These are phyloP conservation scores for Troglohyphantes excavatus DNA, from an alignment of 2,888 invertebrate species.

Conservation along the genomic window DNA sequence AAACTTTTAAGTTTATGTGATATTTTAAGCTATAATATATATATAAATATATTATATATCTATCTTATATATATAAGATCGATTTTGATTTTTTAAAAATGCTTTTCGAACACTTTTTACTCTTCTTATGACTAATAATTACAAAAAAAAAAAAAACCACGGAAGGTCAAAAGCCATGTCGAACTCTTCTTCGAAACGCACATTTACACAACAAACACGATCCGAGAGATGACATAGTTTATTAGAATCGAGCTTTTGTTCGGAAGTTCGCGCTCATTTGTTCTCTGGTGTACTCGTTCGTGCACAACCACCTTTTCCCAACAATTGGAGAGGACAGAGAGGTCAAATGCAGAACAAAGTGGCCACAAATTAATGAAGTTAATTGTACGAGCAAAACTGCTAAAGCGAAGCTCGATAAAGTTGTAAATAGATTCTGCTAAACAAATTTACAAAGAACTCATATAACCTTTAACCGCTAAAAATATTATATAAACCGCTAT, in stretches of 20 bases:
- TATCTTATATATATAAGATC: too few species aligned
- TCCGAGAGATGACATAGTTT: conserved; percentile 25
- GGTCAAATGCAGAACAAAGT: conserved; percentile 37
- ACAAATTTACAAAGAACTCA: not conserved
- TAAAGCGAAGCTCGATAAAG: too few species aligned
- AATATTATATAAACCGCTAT: too few species aligned
- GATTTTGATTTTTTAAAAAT: too few species aligned
- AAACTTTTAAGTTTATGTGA: too few species aligned
- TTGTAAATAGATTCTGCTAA: too few species aligned
- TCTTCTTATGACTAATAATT: too few species aligned
- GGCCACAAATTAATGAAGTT: not conserved
- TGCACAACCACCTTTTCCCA: not conserved
- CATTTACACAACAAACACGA: not conserved
- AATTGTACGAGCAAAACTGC: not conserved
- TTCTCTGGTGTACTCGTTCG: conserved; percentile 7
- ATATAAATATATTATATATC: too few species aligned
- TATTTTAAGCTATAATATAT: too few species aligned
- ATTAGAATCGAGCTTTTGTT: conserved; percentile 47
- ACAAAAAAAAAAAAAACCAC: not conserved
- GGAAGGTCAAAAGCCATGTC: not conserved
- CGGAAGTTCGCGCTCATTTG: conserved; percentile 14
- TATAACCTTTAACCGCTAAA: too few species aligned
- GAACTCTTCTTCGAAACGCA: not conserved
- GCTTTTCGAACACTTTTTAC: too few species aligned
- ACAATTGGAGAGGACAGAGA: conserved; percentile 15